Evolutionary conservation across 2,888 invertebrate genomes (phyloP), one percentile per base, ranked within the genome.

Genomic region (Epistrophella euchroma): DNA sequence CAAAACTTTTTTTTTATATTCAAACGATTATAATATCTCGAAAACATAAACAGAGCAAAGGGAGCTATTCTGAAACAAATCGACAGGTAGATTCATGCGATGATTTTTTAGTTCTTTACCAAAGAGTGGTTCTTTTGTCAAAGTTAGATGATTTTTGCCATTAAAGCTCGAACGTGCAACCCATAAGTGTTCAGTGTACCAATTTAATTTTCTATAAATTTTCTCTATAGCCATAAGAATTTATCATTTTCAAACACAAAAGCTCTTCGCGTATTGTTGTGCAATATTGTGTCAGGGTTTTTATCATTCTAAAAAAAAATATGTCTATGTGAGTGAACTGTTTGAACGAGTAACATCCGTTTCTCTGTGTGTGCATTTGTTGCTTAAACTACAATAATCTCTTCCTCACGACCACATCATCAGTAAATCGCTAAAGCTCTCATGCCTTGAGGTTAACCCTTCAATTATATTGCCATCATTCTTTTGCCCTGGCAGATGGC

Each of bases 361-460:
- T 6, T 22, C 2, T 19, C 0, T 47, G 1, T 3, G 7, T 47
- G 19, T 43, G n/a, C 19, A n/a, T 52, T 25, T 52, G 52, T 28
- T n/a, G 52, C 25, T 28, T 28, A 7, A 50, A 22, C 50, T 22
- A 50, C n/a, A 37, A 37, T 68, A 68, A 37, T 50, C 15, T 37
- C n/a, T 15, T n/a, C 15, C 45, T 55, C 19, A 32, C 66, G 11
- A 28, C 19, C 50, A 43, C 50, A 43, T 9, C 58, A 64, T 64
- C 62, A 47, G 32, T 64, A 71, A 71, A 56, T 52, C 64, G 60
- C 72, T 28, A 45, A 32, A 70, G 35, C 25, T 35, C 37, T 47
- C 22, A 71, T 72, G 71, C 66, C 66, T 64, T 75, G 84, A 55
- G 84, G 84, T 84, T 84, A 84, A 84, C 84, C 75, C 80, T 80